Conservation (phyloP, 1,140 invertebrate species). For the Steinernema feltiae region DNA sequence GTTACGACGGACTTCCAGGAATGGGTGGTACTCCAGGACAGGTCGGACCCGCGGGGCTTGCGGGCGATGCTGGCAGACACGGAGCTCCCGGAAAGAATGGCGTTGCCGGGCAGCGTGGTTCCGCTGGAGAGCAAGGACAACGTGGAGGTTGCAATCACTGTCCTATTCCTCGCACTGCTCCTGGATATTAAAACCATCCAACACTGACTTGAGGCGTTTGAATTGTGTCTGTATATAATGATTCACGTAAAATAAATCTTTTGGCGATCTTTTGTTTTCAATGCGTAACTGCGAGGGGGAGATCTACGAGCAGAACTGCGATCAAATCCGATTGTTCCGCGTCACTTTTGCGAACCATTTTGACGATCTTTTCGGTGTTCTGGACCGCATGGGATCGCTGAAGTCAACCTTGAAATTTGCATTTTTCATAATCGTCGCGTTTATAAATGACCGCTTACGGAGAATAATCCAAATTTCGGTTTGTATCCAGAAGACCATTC, state of each 20-base stretch:
- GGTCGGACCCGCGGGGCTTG: conserved; percentile 24
- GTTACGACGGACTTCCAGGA: conserved; percentile 24
- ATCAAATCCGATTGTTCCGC: conserved; percentile 9
- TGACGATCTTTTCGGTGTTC: background rate
- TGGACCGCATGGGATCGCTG: background rate
- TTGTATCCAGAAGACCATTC: conserved; percentile 66
- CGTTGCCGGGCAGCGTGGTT: conserved; percentile 17
- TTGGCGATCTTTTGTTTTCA: background rate
- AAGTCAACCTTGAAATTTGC: conserved; percentile 23
- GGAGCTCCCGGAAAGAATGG: conserved; percentile 31
- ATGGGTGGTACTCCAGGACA: conserved; percentile 24
- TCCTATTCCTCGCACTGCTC: conserved; percentile 32
- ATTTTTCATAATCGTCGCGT: background rate
- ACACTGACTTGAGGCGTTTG: background rate
- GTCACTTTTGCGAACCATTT: background rate
- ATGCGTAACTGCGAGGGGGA: background rate
- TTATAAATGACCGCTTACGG: background rate
- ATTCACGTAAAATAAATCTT: background rate
- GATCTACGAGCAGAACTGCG: background rate
- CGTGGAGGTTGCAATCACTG: conserved; percentile 35
- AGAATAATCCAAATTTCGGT: conserved; percentile 19
- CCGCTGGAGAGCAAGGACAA: conserved; percentile 25
- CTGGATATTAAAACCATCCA: conserved; percentile 26
- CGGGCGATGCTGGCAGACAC: conserved; percentile 25
- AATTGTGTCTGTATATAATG: background rate